Evolutionary conservation across 1,140 invertebrate genomes (phyloP), one percentile per base, ranked within the genome.

Genomic region (Neodiprion fabricii): DNA sequence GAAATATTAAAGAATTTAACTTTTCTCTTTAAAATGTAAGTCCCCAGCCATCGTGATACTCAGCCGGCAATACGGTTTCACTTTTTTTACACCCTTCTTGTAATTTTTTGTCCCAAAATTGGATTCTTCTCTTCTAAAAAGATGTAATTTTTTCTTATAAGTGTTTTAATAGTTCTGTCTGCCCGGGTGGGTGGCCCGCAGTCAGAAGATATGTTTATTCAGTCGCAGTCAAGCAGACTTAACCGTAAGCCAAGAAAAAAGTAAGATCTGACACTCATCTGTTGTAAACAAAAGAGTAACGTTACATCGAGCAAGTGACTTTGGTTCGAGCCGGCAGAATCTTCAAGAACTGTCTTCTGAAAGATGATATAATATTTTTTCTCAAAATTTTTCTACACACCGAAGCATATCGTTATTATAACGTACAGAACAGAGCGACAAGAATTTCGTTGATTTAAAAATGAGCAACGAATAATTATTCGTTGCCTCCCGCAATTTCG

Each of bases 161-260:
- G 85, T 77, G 81, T 85, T 87, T 85, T 85, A 85, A 85, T 86
- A 81, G 81, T 79, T 74, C 79, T 76, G 76, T 81, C 83, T 86
- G 53, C 53, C 53, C 53, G 53, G 53, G 53, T 61, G 86, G 87
- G 86, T 87, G 86, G 86, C 82, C 86, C 76, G 73, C 81, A 82
- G 84, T 84, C 82, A 85, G 79, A 76, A 71, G 83, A 87, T 86
- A 83, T 88, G 87, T 88, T 88, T 87, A 87, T 87, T 87, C 85
- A 88, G 86, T 84, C 80, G 79, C 79, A 82, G 82, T 84, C 77
- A 75, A 78, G 79, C 82, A 77, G 80, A 78, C 80, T 79, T 79
- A 80, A 83, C 81, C 80, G 79, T 77, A 78, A 49, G 70, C 49
- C 77, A 71, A 66, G 79, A 81, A 82, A 84, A 83, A 82, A 81